A percentile compares a stretch with the other conserved stretches of the same genome.
phyloP scores from a whole-genome alignment of 2,113 vertebrate species.

The Rhineura floridana region DNA sequence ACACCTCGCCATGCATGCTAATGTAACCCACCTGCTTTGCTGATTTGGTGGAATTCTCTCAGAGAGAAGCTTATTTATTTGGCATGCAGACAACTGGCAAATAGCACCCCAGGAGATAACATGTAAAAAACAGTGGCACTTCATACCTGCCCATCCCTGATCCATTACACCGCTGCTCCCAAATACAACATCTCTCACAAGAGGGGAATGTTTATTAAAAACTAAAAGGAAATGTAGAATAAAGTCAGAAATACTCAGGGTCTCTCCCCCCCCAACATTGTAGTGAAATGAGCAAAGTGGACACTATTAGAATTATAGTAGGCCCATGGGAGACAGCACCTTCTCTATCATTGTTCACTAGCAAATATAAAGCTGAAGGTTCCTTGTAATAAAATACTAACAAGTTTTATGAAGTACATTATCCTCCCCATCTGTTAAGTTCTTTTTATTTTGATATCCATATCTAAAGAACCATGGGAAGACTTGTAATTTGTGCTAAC shows the following conservation, averaged over 20 bases:
- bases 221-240: neutral
- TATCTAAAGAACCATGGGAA: conserved; percentile 1
- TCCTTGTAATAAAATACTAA: neutral
- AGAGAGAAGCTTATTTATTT: no score
- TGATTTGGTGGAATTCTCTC: no score
- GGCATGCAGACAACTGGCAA: no score
- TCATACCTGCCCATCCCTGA: no score
- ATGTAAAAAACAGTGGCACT: no score
- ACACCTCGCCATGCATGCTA: no score
- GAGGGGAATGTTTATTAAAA: neutral
- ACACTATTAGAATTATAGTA: neutral
- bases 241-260: neutral
- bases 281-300: neutral
- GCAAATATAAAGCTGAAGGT: conserved; percentile 25
- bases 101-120: no score
- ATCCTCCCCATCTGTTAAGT: neutral
- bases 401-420: neutral
- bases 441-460: neutral
- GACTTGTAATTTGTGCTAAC: conserved; percentile 23
- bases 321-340: neutral
- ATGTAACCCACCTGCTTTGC: no score
- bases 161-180: no score
- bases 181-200: no score
- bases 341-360: conserved; percentile 1
- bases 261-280: neutral